These are phyloP conservation scores for Pegoplata infirma DNA, from an alignment of 2,888 invertebrate genomes.

Conservation along the genomic window DNA sequence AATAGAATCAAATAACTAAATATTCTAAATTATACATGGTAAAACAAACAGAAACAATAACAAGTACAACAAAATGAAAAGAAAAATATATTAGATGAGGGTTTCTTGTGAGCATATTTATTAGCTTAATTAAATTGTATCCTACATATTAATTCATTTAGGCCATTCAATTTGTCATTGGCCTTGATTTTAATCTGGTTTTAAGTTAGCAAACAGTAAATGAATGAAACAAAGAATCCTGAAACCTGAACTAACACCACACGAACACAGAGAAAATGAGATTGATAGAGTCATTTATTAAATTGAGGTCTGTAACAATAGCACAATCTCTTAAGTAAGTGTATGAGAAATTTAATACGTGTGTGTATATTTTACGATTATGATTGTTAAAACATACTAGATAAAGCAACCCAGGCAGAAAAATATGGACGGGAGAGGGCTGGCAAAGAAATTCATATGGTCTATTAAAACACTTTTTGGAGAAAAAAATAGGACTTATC, in stretches of 20 bases:
- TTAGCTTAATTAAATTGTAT: conserved; percentile 21
- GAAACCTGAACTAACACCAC: not conserved
- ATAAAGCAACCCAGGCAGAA: no score
- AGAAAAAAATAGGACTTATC: no score
- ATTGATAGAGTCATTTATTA: conserved; percentile 24
- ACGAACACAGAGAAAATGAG: not conserved
- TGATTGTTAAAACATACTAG: not conserved
- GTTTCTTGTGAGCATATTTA: conserved; percentile 6
- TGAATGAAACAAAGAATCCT: not conserved
- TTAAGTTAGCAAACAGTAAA: conserved; percentile 24
- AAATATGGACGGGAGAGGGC: no score
- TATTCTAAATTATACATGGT: conserved; percentile 1
- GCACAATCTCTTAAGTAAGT: not conserved
- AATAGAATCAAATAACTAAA: not conserved
- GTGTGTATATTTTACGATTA: not conserved
- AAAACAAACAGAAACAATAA: not conserved
- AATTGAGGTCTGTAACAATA: not conserved
- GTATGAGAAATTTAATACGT: not conserved
- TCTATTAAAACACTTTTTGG: no score
- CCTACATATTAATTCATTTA: conserved; percentile 11
- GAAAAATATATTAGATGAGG: not conserved
- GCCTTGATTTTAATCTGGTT: conserved; percentile 25
- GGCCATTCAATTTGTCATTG: conserved; percentile 17
- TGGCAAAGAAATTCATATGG: no score
- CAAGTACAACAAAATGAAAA: not conserved